Conservation (phyloP, 2,113 vertebrate genomes). For the Daubentonia madagascariensis region DNA sequence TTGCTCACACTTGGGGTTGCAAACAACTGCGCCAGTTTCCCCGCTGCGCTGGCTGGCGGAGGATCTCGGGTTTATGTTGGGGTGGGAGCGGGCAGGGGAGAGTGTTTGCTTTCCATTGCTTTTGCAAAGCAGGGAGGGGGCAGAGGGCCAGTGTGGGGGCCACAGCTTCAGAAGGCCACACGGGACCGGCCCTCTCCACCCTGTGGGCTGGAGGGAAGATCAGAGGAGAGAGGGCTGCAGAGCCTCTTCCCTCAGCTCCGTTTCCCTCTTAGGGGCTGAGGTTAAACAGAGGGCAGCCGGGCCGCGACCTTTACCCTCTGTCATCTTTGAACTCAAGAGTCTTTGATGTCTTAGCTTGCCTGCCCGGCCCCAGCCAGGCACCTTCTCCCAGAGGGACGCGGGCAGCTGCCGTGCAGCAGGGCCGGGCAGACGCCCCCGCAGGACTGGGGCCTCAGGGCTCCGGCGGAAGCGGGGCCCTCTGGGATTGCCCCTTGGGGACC, state of each 20-base stretch:
- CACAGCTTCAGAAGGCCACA: conserved; percentile 44
- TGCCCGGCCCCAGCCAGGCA: conserved; percentile 62
- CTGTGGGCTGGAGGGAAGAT: conserved; percentile 60
- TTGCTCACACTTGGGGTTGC: not conserved
- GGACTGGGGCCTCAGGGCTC: not conserved
- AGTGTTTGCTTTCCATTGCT: conserved; percentile 36
- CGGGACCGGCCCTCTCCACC: not conserved
- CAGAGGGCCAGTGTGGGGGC: conserved; percentile 10
- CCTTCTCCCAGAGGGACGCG: not conserved
- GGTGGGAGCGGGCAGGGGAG: not conserved
- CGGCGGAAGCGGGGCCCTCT: not conserved
- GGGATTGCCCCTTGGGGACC: fast-evolving
- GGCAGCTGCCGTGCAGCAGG: conserved; percentile 63
- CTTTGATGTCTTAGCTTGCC: conserved; percentile 77
- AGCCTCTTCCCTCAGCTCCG: conserved; percentile 26
- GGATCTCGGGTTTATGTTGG: not conserved
- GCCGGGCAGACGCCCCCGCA: conserved; percentile 37
- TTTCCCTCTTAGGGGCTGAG: conserved; percentile 55
- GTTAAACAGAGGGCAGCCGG: conserved; percentile 76
- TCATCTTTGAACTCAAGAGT: conserved; percentile 75
- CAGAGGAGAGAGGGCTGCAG: conserved; percentile 45
- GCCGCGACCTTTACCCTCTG: conserved; percentile 75
- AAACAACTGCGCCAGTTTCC: conserved; percentile 12
- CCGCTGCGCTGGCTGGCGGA: not conserved
- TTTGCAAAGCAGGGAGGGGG: not conserved